Percentiles rank a stretch among this genome's conserved stretches.
These are phyloP conservation scores for Cacatua alba DNA, from an alignment of 2,113 vertebrate species.

Conservation along the genomic window DNA sequence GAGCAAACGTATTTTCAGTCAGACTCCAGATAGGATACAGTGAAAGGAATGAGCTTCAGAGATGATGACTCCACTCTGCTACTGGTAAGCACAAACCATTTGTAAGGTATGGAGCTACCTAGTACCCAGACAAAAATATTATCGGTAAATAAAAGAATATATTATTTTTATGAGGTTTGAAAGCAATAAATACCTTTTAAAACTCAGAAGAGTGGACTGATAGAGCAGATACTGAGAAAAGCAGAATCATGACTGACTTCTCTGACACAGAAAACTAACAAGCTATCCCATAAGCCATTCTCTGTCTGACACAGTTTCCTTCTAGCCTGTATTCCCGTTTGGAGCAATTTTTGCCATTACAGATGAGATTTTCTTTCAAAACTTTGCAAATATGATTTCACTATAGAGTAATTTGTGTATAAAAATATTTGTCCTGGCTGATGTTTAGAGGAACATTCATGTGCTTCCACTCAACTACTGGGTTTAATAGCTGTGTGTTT, in stretches of 20 bases:
- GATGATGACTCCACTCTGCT: neutral
- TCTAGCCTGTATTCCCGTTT: neutral
- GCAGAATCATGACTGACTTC: neutral
- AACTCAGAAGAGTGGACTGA: neutral
- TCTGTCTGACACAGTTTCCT: neutral
- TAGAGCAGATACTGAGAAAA: neutral
- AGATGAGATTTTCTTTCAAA: neutral
- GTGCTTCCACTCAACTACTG: neutral
- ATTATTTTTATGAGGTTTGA: neutral
- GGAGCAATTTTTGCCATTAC: neutral
- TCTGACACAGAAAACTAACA: neutral
- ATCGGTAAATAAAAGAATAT: neutral
- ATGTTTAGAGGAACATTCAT: neutral
- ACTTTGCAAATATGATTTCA: neutral
- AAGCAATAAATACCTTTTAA: constrained; percentile 9
- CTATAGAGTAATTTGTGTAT: neutral
- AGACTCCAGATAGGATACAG: neutral
- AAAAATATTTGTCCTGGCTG: neutral
- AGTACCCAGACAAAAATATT: neutral
- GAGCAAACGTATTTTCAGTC: neutral
- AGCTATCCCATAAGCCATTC: neutral
- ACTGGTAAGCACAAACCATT: neutral
- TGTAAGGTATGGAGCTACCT: neutral
- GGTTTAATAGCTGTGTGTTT: neutral
- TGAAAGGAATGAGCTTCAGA: neutral